phyloP scores from a whole-genome alignment of 2,888 invertebrate genomes.

The Rutpela maculata region DNA sequence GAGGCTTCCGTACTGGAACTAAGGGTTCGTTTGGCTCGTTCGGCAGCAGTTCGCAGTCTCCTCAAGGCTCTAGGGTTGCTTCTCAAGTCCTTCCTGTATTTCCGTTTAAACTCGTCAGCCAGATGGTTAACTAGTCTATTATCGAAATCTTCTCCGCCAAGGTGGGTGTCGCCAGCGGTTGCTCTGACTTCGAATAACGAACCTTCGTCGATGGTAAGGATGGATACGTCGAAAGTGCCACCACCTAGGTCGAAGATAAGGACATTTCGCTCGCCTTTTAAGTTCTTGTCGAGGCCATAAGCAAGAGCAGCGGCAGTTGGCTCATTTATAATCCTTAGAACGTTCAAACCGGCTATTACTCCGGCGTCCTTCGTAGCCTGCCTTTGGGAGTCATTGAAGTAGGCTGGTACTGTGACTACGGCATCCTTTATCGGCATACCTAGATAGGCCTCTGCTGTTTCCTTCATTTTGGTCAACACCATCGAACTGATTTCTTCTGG shows the following conservation, averaged over 20 bases:
- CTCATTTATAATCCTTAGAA: conserved; percentile 89
- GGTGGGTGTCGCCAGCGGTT: conserved; percentile 90
- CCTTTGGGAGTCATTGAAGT: conserved; percentile 81
- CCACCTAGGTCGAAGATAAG: conserved; percentile 81
- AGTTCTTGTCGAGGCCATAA: conserved; percentile 63
- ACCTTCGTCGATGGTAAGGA: conserved; percentile 87
- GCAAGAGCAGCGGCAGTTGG: conserved; percentile 73
- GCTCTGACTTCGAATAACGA: conserved; percentile 90
- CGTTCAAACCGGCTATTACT: conserved; percentile 78
- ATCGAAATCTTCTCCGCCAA: conserved; percentile 84
- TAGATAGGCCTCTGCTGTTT: conserved; percentile 64
- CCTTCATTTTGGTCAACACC: conserved; percentile 75
- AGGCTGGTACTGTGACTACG: conserved; percentile 62
- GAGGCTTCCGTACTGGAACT: conserved; percentile 86
- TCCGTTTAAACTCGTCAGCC: conserved; percentile 83
- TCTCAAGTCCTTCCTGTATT: conserved; percentile 82
- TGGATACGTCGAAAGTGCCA: conserved; percentile 88
- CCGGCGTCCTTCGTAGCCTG: conserved; percentile 92
- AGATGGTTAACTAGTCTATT: conserved; percentile 78
- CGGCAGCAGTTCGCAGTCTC: conserved; percentile 85
- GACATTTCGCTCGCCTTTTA: conserved; percentile 73
- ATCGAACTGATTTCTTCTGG: conserved; percentile 85
- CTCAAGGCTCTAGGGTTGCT: conserved; percentile 79
- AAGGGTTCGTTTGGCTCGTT: conserved; percentile 85
- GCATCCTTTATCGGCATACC: conserved; percentile 80